Evolutionary conservation across 30 jellyfish, hydroid and myxozoan species (phyloP).

Genomic region (Mastigias papua): DNA sequence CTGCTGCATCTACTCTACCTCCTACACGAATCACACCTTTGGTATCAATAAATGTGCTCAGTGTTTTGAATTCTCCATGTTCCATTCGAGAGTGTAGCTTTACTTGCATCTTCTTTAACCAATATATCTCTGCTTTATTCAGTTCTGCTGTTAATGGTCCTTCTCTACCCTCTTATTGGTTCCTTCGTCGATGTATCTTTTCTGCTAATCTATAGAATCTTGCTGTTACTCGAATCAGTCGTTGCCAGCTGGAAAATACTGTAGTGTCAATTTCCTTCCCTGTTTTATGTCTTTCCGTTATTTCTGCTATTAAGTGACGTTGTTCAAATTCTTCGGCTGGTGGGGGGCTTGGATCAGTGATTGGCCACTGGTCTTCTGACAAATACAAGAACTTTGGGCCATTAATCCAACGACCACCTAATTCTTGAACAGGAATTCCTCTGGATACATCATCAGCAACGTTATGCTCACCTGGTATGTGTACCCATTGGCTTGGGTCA

Average conservation of each 20-base stretch:
- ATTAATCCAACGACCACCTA: constrained; percentile 61
- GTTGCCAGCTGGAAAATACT: constrained; percentile 58
- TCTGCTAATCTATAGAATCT: constrained; percentile 56
- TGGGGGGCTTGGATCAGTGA: constrained; percentile 20
- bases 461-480: constrained; percentile 50
- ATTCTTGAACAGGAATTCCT: constrained; percentile 59
- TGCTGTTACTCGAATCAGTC: constrained; percentile 53
- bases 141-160: constrained; percentile 30
- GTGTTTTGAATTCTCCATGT: constrained; percentile 55
- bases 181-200: constrained; percentile 9
- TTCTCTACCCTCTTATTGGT: constrained; percentile 8
- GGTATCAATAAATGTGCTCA: constrained; percentile 30
- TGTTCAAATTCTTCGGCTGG: constrained; percentile 34
- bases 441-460: constrained; percentile 70
- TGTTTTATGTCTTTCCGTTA: constrained; percentile 10
- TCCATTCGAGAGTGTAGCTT: constrained; percentile 35
- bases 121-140: constrained; percentile 40
- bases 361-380: constrained; percentile 58
- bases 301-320: constrained; percentile 1
- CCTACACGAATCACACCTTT: constrained; percentile 75
- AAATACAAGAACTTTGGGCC: constrained; percentile 69
- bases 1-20: constrained; percentile 50
- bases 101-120: neutral
- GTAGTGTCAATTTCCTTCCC: constrained; percentile 25
- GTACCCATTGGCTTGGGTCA: constrained; percentile 66